phyloP scores from a whole-genome alignment of 1,140 invertebrate species.

The Drosophila auraria region DNA sequence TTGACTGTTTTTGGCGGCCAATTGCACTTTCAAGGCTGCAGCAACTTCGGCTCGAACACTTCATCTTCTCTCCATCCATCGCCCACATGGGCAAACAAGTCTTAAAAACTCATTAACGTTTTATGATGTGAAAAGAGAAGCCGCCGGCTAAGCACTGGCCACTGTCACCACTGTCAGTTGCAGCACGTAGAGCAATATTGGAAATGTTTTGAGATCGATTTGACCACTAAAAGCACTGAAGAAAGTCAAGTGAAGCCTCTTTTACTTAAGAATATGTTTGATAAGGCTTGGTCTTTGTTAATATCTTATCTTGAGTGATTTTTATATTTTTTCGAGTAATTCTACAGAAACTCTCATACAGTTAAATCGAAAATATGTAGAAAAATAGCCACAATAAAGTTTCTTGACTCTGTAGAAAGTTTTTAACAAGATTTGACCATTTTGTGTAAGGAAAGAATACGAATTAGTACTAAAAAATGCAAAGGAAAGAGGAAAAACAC shows the following conservation, averaged over 20 bases:
- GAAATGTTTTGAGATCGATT: not conserved
- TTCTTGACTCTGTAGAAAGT: no score
- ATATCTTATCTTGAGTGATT: no score
- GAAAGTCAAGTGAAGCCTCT: no score
- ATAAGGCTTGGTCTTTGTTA: not conserved
- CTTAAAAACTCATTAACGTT: slow-evolving; percentile 72
- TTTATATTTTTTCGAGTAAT: not conserved
- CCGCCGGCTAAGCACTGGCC: slow-evolving; percentile 28
- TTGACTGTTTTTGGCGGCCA: slow-evolving; percentile 37
- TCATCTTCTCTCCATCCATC: slow-evolving; percentile 25
- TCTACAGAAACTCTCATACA: not conserved
- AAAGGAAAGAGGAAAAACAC: no score
- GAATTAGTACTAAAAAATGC: no score
- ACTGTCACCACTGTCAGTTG: slow-evolving; percentile 19
- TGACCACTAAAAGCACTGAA: not conserved
- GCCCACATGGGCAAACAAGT: slow-evolving; percentile 50
- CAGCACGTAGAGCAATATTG: not conserved
- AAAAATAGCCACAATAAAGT: no score
- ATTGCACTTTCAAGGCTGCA: slow-evolving; percentile 69
- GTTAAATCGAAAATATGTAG: not conserved
- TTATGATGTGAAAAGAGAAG: slow-evolving; percentile 51
- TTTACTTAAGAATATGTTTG: no score
- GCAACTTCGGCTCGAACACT: slow-evolving; percentile 25
- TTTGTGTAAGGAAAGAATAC: no score
- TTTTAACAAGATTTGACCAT: no score